Evolutionary conservation across 2,888 invertebrate species (phyloP), one percentile per base, ranked within the genome.

Genomic region (Pharmacophagus antenor): DNA sequence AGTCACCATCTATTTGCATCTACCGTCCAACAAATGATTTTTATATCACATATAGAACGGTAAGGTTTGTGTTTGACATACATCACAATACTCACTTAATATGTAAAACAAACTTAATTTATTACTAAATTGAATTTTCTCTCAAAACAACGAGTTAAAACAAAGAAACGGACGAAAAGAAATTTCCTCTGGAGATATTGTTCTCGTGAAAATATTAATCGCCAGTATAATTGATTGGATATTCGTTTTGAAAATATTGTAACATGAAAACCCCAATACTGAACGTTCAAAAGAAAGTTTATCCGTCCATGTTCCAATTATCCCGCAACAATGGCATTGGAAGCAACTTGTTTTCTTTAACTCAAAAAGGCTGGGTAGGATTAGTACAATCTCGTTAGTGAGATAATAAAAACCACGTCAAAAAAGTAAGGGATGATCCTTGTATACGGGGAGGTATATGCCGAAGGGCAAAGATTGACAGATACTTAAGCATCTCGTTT

Each of bases 311-410:
- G 18, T 42, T 53, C 25, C 53, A 44, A 53, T 53, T 44, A 53
- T 53, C 25, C 44, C 53, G 25, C 53, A 44, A 25, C 44, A 53
- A 53, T 53, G 42, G 17, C 42, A 25, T 42, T 17, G 18, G 53
- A 20, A 25, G 23, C 25, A 44, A 23, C 41, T 53, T 53, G 44
- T 53, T 53, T 53, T 23, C 25, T 52, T 53, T 42, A 44, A 53
- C 17, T 53, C 25, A 25, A 22, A 53, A 53, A 22, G 42, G 23
- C 17, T 21, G 42, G 42, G 25, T 44, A 20, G 42, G 42, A 27
- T 56, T 49, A 23, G 27, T 49, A 42, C 41, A 56, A 57, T 50
- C 56, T 57, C 50, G 56, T 57, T 57, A 50, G 56, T 42, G 56
- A 23, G 17, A 50, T 44, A 56, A 57, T 44, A 44, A 50, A 50